A percentile compares a stretch with the other conserved stretches of the same genome.
These are phyloP conservation scores for Hirtodrosophila duncani DNA, from an alignment of 2,888 invertebrate species.

Conservation along the genomic window DNA sequence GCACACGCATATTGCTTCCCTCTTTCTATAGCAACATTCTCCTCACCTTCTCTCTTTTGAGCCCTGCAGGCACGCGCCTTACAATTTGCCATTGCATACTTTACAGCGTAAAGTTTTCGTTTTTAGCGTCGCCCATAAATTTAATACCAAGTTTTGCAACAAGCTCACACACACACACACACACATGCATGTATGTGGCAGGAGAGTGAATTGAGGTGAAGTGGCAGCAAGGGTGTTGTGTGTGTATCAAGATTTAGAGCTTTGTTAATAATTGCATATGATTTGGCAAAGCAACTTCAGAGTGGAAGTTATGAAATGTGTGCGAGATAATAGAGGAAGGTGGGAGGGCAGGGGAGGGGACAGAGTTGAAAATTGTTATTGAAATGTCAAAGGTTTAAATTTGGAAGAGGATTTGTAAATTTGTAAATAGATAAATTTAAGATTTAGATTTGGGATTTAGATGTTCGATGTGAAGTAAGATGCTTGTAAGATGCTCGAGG, in stretches of 20 bases:
- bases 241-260: slow-evolving; percentile 21
- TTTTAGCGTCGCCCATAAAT: slow-evolving; percentile 49
- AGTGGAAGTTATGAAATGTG: slow-evolving; percentile 7
- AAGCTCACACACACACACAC: too few relatives aligned
- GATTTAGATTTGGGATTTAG: too few relatives aligned
- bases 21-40: neutral
- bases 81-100: slow-evolving; percentile 55
- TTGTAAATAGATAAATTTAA: too few relatives aligned
- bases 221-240: neutral
- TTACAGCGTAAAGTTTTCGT: slow-evolving; percentile 48
- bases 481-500: too few relatives aligned
- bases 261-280: slow-evolving; percentile 43
- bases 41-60: neutral
- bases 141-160: slow-evolving; percentile 31
- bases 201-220: neutral
- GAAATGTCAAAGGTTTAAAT: too few relatives aligned
- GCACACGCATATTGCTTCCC: neutral
- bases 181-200: slow-evolving; percentile 35
- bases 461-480: too few relatives aligned
- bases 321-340: too few relatives aligned
- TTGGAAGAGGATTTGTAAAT: too few relatives aligned
- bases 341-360: too few relatives aligned
- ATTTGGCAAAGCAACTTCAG: slow-evolving; percentile 17
- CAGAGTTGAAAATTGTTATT: too few relatives aligned
- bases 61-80: slow-evolving; percentile 5